A percentile compares a stretch with the other conserved stretches of the same genome.
Conservation (phyloP, 2,797 vertebrate species). For the Megalops cyprinoides region DNA sequence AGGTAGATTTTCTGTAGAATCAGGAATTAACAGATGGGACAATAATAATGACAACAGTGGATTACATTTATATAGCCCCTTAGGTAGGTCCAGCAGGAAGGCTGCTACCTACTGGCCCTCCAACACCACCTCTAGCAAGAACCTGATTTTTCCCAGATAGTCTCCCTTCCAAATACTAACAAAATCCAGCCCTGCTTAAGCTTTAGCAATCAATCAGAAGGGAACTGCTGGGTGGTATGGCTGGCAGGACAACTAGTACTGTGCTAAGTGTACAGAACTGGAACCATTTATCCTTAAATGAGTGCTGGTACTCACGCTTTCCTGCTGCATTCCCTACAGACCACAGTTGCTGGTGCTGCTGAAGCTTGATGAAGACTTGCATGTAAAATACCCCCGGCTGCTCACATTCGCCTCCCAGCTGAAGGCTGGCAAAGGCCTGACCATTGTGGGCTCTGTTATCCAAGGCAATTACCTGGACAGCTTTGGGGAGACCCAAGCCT, state of each 20-base stretch:
- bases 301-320: background rate
- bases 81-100: too few relatives aligned
- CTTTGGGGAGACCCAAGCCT: constrained; percentile 93
- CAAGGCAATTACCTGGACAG: constrained; percentile 95
- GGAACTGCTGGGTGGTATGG: background rate
- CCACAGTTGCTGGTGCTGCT: constrained; percentile 93
- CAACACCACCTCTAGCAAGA: too few relatives aligned
- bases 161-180: too few relatives aligned
- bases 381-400: constrained; percentile 93
- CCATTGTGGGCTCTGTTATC: constrained; percentile 92
- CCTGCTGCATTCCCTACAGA: constrained; percentile 60
- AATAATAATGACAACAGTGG: too few relatives aligned
- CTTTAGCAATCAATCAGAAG: too few relatives aligned
- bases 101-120: too few relatives aligned
- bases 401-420: constrained; percentile 96
- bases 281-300: background rate
- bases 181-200: too few relatives aligned
- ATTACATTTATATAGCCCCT: too few relatives aligned
- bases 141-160: too few relatives aligned
- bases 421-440: constrained; percentile 96
- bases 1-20: too few relatives aligned
- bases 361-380: constrained; percentile 95
- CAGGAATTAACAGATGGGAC: too few relatives aligned
- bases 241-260: background rate
- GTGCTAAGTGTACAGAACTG: background rate